These are phyloP conservation scores for Agrochola lota DNA, from an alignment of 2,888 invertebrate genomes.

Conservation along the genomic window DNA sequence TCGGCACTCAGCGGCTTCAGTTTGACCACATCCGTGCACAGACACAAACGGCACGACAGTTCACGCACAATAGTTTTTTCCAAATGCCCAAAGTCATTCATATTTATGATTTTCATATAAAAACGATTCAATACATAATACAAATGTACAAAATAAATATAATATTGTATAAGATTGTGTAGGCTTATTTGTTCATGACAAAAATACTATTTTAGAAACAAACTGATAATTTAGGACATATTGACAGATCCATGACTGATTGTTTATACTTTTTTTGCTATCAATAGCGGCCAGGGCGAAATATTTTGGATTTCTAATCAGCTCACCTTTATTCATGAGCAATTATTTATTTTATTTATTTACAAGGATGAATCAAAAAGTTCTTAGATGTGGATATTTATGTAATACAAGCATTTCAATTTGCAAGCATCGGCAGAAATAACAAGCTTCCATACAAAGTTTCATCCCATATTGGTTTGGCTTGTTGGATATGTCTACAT, in stretches of 20 bases:
- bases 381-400: not conserved
- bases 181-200: slow-evolving; percentile 74
- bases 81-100: slow-evolving; percentile 85
- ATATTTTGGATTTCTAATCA: slow-evolving; percentile 19
- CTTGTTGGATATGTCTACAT: not conserved
- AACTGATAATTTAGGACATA: slow-evolving; percentile 77
- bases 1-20: slow-evolving; percentile 86
- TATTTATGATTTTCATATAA: slow-evolving; percentile 73
- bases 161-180: slow-evolving; percentile 60
- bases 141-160: slow-evolving; percentile 58
- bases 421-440: not conserved
- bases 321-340: slow-evolving; percentile 28
- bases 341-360: slow-evolving; percentile 10
- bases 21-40: slow-evolving; percentile 87
- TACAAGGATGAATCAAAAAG: not conserved
- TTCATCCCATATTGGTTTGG: not conserved
- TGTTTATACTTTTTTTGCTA: slow-evolving; percentile 55
- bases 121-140: slow-evolving; percentile 55
- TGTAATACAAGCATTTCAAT: not conserved
- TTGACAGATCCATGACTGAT: slow-evolving; percentile 71
- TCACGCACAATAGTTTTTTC: slow-evolving; percentile 88
- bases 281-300: slow-evolving; percentile 53
- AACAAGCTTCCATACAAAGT: not conserved
- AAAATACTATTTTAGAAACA: slow-evolving; percentile 71
- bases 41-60: slow-evolving; percentile 86